Evolutionary conservation across 2,113 vertebrate species (phyloP).

Genomic region (Heloderma charlesbogerti): DNA sequence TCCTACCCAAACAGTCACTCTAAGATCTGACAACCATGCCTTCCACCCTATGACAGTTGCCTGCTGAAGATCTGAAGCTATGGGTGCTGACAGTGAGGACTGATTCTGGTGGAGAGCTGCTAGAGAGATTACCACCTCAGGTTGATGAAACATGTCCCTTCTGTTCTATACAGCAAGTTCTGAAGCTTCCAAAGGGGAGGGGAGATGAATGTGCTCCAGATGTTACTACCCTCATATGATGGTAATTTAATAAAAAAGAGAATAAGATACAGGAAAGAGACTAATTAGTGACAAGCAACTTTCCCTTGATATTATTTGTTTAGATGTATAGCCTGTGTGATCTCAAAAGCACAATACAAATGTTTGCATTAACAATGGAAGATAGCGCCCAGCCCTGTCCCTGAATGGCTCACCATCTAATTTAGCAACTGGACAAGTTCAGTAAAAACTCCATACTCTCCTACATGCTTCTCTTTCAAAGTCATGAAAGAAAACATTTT

Average conservation of each 20-base stretch:
- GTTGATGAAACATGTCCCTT: not conserved
- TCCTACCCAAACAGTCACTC: not conserved
- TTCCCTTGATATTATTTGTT: not conserved
- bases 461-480: not conserved
- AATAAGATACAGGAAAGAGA: not conserved
- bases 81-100: not conserved
- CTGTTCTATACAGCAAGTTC: not conserved
- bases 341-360: not conserved
- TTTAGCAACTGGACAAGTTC: not conserved
- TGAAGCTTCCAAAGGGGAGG: not conserved
- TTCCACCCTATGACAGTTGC: not conserved
- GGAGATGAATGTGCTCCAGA: not conserved
- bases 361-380: not conserved
- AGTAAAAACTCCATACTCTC: not conserved
- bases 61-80: not conserved
- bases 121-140: not conserved
- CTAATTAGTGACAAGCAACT: not conserved
- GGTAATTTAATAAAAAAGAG: not conserved
- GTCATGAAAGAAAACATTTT: slow-evolving; percentile 6
- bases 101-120: not conserved
- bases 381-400: not conserved
- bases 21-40: not conserved
- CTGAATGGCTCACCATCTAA: not conserved
- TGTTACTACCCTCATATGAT: not conserved
- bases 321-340: not conserved